Evolutionary conservation across 2,888 invertebrate species (phyloP).

Genomic region (Scaeva pyrastri): DNA sequence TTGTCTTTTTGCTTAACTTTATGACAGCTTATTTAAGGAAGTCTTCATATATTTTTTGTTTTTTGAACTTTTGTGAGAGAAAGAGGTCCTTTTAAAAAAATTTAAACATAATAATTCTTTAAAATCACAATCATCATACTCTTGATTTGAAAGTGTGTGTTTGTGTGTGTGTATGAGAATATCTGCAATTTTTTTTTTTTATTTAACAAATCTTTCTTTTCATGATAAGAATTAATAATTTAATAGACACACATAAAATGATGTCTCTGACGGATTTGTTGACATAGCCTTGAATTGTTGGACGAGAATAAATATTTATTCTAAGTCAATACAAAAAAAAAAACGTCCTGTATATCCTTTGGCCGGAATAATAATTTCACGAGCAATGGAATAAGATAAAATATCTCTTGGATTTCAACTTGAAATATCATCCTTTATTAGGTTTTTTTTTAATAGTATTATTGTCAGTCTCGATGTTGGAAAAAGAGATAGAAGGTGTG

Average conservation of each 20-base stretch:
- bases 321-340: neutral
- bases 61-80: neutral
- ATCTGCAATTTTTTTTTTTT: neutral
- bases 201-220: neutral
- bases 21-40: neutral
- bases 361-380: constrained; percentile 5
- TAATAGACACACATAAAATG: constrained; percentile 1
- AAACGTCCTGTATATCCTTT: neutral
- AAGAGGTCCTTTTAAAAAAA: neutral
- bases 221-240: constrained; percentile 19
- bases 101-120: neutral
- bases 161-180: neutral
- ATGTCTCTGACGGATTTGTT: constrained; percentile 14
- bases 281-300: constrained; percentile 7
- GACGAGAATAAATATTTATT: constrained; percentile 23
- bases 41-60: neutral
- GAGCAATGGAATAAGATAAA: neutral
- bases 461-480: neutral
- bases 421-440: neutral
- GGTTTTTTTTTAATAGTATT: neutral
- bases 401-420: constrained; percentile 14
- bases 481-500: too few species aligned
- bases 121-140: neutral
- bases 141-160: neutral
- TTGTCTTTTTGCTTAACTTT: neutral